Evolutionary conservation across 1,140 invertebrate species (phyloP).

Genomic region (Drosophila nigromelanica): DNA sequence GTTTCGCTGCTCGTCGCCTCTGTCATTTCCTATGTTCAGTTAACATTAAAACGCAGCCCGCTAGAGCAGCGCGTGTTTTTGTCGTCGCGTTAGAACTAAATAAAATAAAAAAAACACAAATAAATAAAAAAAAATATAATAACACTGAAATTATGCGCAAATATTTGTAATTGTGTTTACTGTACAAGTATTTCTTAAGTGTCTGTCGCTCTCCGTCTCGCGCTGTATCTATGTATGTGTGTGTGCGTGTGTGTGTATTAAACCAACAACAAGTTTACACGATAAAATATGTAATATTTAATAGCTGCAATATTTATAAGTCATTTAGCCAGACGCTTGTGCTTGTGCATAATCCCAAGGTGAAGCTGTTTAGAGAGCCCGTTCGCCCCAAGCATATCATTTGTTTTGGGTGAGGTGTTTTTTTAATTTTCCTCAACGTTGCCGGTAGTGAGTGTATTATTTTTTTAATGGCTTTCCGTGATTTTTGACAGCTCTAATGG

Average conservation of each 20-base stretch:
- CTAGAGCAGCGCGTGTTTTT: constrained; percentile 51
- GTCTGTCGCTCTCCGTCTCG: constrained; percentile 7
- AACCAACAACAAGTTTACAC: constrained; percentile 33
- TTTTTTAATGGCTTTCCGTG: neutral
- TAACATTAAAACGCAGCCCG: constrained; percentile 76
- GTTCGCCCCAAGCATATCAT: neutral
- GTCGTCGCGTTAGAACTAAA: constrained; percentile 48
- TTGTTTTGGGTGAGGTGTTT: neutral
- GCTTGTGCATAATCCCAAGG: constrained; percentile 43
- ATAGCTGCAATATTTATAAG: constrained; percentile 37
- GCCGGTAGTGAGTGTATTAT: constrained; percentile 13
- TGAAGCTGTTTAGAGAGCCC: constrained; percentile 26
- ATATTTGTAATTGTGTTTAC: constrained; percentile 49
- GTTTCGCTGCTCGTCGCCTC: constrained; percentile 38
- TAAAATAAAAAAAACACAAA: constrained; percentile 19
- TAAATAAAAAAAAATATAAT: constrained; percentile 33
- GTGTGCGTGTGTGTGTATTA: constrained; percentile 7
- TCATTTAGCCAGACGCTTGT: constrained; percentile 23
- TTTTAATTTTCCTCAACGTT: neutral
- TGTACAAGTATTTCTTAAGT: constrained; percentile 29
- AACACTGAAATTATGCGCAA: constrained; percentile 49
- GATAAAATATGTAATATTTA: constrained; percentile 40
- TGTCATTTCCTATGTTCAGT: constrained; percentile 65
- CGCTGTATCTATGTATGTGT: constrained; percentile 21
- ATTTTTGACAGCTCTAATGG: neutral